A percentile compares a stretch with the other conserved stretches of the same genome.
phyloP scores from a whole-genome alignment of 2,113 vertebrate species.

The Vulpes lagopus region DNA sequence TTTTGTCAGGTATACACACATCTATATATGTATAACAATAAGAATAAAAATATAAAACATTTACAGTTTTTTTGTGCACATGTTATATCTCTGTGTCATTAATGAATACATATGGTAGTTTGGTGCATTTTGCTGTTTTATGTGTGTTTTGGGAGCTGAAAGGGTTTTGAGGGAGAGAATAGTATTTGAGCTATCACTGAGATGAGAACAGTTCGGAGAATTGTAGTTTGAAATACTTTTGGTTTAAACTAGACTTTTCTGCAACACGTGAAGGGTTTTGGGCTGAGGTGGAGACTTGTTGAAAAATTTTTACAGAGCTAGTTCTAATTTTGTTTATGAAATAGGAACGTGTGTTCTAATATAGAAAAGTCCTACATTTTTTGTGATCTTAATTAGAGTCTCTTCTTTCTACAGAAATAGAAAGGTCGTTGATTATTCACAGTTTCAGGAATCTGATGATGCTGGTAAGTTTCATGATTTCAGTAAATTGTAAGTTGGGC shows the following conservation, averaged over 20 bases:
- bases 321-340: conserved; percentile 21
- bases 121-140: conserved; percentile 6
- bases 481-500: background rate
- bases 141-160: background rate
- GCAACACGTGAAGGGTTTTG: background rate
- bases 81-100: background rate
- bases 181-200: background rate
- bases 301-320: conserved; percentile 31
- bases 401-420: conserved; percentile 92
- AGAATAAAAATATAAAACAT: conserved; percentile 38
- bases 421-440: conserved; percentile 99
- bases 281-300: background rate
- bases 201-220: background rate
- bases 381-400: conserved; percentile 68
- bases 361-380: conserved; percentile 38
- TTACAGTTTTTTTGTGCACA: background rate
- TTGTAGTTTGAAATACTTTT: background rate
- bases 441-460: conserved; percentile 99
- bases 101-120: background rate
- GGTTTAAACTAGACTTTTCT: background rate
- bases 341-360: background rate
- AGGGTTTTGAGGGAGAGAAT: background rate
- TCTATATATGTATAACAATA: background rate
- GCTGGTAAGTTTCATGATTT: conserved; percentile 86
- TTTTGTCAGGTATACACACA: background rate